Evolutionary conservation across 1,140 invertebrate species (phyloP), one percentile per base, ranked within the genome.

Genomic region (Sitobion miscanthi): DNA sequence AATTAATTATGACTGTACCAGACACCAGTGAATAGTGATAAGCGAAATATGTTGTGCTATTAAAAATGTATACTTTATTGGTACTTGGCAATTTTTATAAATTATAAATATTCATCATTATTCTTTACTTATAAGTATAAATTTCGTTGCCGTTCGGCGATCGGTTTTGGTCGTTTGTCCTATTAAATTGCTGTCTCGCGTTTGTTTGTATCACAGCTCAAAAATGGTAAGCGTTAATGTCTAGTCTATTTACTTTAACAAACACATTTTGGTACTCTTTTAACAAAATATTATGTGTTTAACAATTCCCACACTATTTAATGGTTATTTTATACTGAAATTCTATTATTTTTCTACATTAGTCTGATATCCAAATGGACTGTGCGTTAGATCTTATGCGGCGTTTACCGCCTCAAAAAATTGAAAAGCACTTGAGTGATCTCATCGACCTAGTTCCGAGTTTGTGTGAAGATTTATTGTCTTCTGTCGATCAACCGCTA

Each of bases 371-470:
- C 96, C 99, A 99, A 96, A 97, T 99, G 96, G 99, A 99, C 96
- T 99, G 98, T 96, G 99, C 99, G 82, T 96, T 99, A 94, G 99
- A 99, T 96, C 96, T 99, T 94, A 99, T 99, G 99, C 96, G 99
- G 94, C 97, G 99, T 94, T 96, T 99, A 95, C 99, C 99, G 94
- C 99, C 99, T 94, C 99, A 99, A 96, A 98, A 99, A 96, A 99
- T 99, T 95, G 99, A 99, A 95, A 99, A 99, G 95, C 99, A 99
- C 96, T 96, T 99, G 87, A 98, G 98, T 95, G 99, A 99, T 96
- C 96, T 99, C 94, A 99, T 99, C 94, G 99, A 99, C 95, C 96
- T 99, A 95, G 98, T 99, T 93, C 99, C 99, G 83, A 97, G 96
- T 95, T 96, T 99, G 77, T 99, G 99, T 95, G 99, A 99, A 96